Evolutionary conservation across 1,140 invertebrate genomes (phyloP), one percentile per base, ranked within the genome.

Genomic region (Sarcophaga bullata): DNA sequence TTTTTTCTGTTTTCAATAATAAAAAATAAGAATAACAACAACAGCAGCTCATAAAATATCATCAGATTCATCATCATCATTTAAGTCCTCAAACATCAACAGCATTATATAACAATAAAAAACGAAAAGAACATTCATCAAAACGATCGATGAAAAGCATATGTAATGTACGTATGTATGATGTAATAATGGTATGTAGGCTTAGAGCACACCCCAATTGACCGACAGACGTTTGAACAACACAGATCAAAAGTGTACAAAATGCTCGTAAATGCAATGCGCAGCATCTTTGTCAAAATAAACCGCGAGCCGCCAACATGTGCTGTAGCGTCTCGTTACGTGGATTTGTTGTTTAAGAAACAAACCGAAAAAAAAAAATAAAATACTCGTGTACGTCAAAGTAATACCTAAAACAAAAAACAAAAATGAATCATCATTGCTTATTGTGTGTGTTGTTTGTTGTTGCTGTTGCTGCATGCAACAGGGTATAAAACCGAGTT

Each of bases 11-110:
- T n/a, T n/a, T n/a, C 8, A 52, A 52, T 13, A 52, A 68, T 19
- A 83, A 82, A 85, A 81, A 82, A 83, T 58, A 48, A 58, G 82
- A 83, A 68, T 72, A 82, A 46, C 85, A 85, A 46, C 76, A 81
- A 47, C 82, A 75, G 9, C 37, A 84, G 48, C 82, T 81, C 54
- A 81, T 82, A 52, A 50, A 78, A 48, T 78, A 75, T 76, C 73
- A 76, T 75, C 37, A 75, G 8, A 8, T 48, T 75, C 37, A 75
- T 76, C 73, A 52, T 76, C 73, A 49, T 48, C 73, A 76, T 48
- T 49, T 48, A 48, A n/a, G 48, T 11, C n/a, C 47, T 47, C 73
- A n/a, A 3, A 78, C 75, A 78, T 37, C 25, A 37, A 37, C 1
- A 1, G 25, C 25, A n/a, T n/a, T n/a, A 37, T 37, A 37, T 37